Percentiles rank a stretch among this genome's conserved stretches.
These are phyloP conservation scores for Cryptosula pallasiana DNA, from an alignment of 2,888 invertebrate genomes.

Conservation along the genomic window DNA sequence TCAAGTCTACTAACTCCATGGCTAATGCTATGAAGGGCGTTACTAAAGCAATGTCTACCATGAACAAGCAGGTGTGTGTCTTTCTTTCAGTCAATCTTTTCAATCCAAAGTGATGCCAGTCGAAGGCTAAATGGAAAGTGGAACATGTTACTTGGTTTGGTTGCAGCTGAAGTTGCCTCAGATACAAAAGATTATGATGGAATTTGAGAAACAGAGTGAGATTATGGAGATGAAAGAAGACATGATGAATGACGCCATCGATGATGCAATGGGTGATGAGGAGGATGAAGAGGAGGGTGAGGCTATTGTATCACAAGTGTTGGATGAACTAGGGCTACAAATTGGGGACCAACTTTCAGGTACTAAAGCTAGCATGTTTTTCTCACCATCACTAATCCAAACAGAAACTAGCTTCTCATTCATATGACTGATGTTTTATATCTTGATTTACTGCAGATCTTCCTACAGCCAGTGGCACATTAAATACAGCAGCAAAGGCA, in stretches of 20 bases:
- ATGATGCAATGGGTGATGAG: constrained; percentile 98
- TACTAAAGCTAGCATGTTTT: no score
- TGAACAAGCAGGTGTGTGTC: constrained; percentile 70
- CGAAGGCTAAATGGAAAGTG: no score
- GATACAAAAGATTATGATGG: constrained; percentile 88
- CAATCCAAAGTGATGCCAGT: no score
- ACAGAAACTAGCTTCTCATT: no score
- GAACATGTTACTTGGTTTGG: no score
- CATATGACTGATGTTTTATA: no score
- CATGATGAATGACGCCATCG: constrained; percentile 99
- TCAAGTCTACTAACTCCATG: constrained; percentile 98
- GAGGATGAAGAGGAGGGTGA: constrained; percentile 97
- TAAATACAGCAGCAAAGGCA: constrained; percentile 34
- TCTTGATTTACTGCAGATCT: constrained; percentile 72
- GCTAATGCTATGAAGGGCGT: constrained; percentile 99
- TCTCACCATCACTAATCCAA: no score
- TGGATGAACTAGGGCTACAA: constrained; percentile 95
- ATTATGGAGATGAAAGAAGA: constrained; percentile 99
- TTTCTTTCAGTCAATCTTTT: no score
- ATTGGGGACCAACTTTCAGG: constrained; percentile 77
- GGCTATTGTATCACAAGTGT: constrained; percentile 87
- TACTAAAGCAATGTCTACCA: constrained; percentile 93
- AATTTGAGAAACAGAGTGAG: constrained; percentile 98
- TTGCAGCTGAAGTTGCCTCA: constrained; percentile 86
- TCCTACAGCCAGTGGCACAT: constrained; percentile 57